Percentiles rank a stretch among this genome's conserved stretches.
Conservation (phyloP, 1,140 invertebrate species). For the Araneus ventricosus region DNA sequence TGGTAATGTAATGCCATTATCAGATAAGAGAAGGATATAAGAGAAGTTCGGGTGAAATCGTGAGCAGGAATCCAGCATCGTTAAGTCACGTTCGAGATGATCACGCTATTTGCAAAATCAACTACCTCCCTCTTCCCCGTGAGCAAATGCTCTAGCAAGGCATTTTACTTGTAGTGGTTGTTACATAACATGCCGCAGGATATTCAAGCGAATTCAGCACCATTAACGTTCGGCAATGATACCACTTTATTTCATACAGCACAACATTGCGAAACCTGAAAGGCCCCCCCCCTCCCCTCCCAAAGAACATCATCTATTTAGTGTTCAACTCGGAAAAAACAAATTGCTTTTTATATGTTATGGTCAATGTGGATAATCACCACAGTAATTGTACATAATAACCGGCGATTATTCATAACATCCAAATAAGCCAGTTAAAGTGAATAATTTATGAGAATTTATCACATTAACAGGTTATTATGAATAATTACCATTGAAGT, state of each 20-base stretch:
- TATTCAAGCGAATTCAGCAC: constrained; percentile 31
- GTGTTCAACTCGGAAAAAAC: too few species aligned
- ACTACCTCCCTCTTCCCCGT: not conserved
- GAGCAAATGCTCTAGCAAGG: not conserved
- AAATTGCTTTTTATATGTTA: too few species aligned
- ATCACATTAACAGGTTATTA: too few species aligned
- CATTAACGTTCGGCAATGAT: not conserved
- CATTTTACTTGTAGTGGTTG: constrained; percentile 10
- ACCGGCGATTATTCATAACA: too few species aligned
- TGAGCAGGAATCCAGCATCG: constrained; percentile 61
- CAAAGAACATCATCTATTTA: too few species aligned
- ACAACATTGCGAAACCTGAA: not conserved
- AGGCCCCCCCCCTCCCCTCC: too few species aligned
- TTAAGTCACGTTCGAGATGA: constrained; percentile 60
- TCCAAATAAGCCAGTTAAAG: too few species aligned
- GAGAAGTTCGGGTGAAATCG: constrained; percentile 67
- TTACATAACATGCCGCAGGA: constrained; percentile 40
- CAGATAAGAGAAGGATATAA: constrained; percentile 70
- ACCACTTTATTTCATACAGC: not conserved
- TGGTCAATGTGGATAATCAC: too few species aligned
- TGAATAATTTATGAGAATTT: too few species aligned
- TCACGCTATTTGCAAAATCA: constrained; percentile 67
- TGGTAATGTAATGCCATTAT: constrained; percentile 70
- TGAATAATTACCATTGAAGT: too few species aligned
- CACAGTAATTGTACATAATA: too few species aligned